These are phyloP conservation scores for Strix uralensis DNA, from an alignment of 2,113 vertebrate genomes.

Conservation along the genomic window DNA sequence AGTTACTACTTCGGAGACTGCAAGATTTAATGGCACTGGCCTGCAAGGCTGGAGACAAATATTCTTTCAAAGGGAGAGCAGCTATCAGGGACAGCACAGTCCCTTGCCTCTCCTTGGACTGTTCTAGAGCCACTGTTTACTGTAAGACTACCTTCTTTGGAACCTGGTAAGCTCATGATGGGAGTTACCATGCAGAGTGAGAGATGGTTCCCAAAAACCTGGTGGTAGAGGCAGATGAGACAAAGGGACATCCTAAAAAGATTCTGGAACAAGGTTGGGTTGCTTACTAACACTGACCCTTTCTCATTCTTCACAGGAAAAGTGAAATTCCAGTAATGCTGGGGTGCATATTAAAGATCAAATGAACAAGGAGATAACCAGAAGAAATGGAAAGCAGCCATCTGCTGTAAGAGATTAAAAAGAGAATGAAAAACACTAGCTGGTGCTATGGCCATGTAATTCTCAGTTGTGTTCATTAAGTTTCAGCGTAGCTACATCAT, in stretches of 20 bases:
- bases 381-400: not conserved
- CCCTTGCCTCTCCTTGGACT: not conserved
- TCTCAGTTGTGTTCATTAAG: not conserved
- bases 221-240: not conserved
- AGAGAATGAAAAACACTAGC: not conserved
- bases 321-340: not conserved
- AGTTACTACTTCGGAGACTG: not conserved
- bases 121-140: not conserved
- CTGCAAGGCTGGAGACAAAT: not conserved
- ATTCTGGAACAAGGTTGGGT: not conserved
- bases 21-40: not conserved
- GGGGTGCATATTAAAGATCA: not conserved
- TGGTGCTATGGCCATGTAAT: not conserved
- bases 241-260: not conserved
- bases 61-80: not conserved
- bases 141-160: not conserved
- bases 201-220: not conserved
- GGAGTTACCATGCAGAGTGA: not conserved
- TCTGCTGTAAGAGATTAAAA: not conserved
- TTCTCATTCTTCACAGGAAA: not conserved
- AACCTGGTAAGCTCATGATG: not conserved
- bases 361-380: not conserved
- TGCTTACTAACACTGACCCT: not conserved
- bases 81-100: not conserved
- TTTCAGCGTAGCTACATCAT: not conserved